These are phyloP conservation scores for Heliconius ethilla DNA, from an alignment of 2,888 invertebrate genomes.

Conservation along the genomic window DNA sequence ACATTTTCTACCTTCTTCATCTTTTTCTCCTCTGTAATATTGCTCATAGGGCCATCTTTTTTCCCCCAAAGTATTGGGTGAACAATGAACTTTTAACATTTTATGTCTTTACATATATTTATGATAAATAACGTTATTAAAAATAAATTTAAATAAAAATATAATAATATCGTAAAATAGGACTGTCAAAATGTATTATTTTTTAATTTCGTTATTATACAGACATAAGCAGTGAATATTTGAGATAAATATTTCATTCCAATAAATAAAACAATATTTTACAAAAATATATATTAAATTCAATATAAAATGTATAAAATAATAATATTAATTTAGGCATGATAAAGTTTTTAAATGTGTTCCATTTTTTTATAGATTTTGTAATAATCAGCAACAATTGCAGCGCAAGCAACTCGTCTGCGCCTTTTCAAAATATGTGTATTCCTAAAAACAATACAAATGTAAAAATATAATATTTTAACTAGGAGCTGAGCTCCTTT, in stretches of 20 bases:
- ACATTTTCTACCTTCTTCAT: slow-evolving; percentile 54
- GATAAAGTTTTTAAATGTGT: not conserved
- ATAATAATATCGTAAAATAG: not conserved
- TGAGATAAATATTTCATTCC: not conserved
- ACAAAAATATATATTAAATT: not conserved
- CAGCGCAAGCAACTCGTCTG: slow-evolving; percentile 68
- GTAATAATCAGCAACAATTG: slow-evolving; percentile 53
- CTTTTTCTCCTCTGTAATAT: slow-evolving; percentile 67
- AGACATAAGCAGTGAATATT: not conserved
- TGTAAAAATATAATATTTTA: not conserved
- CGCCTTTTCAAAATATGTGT: slow-evolving; percentile 83
- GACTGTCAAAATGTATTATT: not conserved
- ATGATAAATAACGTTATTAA: not conserved
- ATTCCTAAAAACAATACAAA: slow-evolving; percentile 81
- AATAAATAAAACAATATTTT: slow-evolving; percentile 2
- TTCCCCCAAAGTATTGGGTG: slow-evolving; percentile 41
- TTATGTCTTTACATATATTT: not conserved
- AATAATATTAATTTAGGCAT: not conserved
- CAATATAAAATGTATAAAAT: not conserved
- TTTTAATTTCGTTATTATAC: not conserved
- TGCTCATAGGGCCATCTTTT: slow-evolving; percentile 61
- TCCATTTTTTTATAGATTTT: not conserved
- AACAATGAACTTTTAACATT: slow-evolving; percentile 30
- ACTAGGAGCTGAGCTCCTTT: not conserved
- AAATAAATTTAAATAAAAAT: not conserved